Percentiles rank a stretch among this genome's conserved stretches.
phyloP scores from a whole-genome alignment of 1,140 invertebrate genomes.

The Scaptodrosophila lebanonensis region DNA sequence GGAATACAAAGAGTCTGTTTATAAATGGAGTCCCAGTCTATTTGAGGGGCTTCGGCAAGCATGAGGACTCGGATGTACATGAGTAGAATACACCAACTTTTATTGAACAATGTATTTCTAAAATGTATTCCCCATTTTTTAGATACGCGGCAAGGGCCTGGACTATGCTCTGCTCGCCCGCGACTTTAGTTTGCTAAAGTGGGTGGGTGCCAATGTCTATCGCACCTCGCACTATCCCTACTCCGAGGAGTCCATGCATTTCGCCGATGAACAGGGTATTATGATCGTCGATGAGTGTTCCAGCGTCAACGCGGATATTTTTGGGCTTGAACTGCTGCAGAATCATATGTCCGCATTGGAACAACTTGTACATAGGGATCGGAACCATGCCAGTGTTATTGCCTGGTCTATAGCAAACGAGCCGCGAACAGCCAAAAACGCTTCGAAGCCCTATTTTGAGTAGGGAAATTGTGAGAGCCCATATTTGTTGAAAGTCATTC shows the following conservation, averaged over 20 bases:
- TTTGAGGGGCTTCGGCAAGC: constrained; percentile 93
- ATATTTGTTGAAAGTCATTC: background rate
- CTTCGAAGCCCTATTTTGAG: constrained; percentile 90
- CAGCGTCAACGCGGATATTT: constrained; percentile 88
- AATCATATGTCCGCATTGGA: constrained; percentile 91
- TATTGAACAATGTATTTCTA: background rate
- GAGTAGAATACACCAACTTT: constrained; percentile 39
- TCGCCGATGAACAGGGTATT: constrained; percentile 94
- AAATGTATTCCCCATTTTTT: constrained; percentile 35
- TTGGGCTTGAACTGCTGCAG: constrained; percentile 79
- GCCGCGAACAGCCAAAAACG: constrained; percentile 83
- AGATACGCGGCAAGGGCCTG: constrained; percentile 92
- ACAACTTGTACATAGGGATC: constrained; percentile 92
- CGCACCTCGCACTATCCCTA: constrained; percentile 99
- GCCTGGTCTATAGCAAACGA: constrained; percentile 99
- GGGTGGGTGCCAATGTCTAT: constrained; percentile 96
- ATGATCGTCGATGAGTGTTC: constrained; percentile 98
- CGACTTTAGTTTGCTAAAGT: constrained; percentile 95
- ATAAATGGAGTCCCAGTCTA: constrained; percentile 94
- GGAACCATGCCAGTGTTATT: constrained; percentile 94
- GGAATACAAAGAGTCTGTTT: constrained; percentile 85
- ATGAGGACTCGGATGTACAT: constrained; percentile 96
- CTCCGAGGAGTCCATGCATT: constrained; percentile 97
- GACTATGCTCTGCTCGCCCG: constrained; percentile 90
- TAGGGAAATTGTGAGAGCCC: constrained; percentile 77